Evolutionary conservation across 2,888 invertebrate species (phyloP).

Genomic region (Acheta domesticus): DNA sequence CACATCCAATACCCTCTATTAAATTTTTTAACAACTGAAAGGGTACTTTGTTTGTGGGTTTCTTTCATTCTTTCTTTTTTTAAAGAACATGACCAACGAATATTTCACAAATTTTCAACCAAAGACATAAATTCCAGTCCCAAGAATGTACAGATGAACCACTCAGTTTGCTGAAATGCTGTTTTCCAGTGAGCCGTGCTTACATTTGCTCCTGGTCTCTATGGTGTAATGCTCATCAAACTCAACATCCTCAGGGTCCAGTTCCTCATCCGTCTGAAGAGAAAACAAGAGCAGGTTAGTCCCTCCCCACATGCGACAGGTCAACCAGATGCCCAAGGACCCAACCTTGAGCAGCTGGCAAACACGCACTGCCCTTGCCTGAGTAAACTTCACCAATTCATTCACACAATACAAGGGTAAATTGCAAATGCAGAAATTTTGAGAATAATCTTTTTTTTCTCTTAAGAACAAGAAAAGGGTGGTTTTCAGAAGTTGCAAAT

Average conservation of each 20-base stretch:
- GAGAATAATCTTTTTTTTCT: no score
- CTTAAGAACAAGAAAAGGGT: no score
- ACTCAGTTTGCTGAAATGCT: not conserved
- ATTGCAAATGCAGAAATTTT: no score
- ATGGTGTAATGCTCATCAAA: conserved; percentile 82
- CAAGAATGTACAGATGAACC: not conserved
- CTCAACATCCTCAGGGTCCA: conserved; percentile 85
- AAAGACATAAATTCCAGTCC: no score
- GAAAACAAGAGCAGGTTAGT: conserved; percentile 34
- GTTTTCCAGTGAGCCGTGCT: conserved; percentile 41
- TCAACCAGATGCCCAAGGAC: not conserved
- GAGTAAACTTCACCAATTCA: no score
- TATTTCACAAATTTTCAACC: no score
- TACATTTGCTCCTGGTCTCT: conserved; percentile 89
- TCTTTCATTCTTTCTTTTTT: no score
- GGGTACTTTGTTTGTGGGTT: no score
- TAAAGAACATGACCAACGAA: no score
- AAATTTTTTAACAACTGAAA: not conserved
- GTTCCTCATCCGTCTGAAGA: conserved; percentile 74
- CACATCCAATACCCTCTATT: not conserved
- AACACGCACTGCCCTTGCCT: not conserved
- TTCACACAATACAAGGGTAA: no score
- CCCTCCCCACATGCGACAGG: conserved; percentile 22
- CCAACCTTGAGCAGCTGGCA: not conserved
- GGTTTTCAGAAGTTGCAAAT: no score